Base-by-base conservation (phyloP, 1,140 invertebrate genomes). In the Drosophila ironensis region DNA sequence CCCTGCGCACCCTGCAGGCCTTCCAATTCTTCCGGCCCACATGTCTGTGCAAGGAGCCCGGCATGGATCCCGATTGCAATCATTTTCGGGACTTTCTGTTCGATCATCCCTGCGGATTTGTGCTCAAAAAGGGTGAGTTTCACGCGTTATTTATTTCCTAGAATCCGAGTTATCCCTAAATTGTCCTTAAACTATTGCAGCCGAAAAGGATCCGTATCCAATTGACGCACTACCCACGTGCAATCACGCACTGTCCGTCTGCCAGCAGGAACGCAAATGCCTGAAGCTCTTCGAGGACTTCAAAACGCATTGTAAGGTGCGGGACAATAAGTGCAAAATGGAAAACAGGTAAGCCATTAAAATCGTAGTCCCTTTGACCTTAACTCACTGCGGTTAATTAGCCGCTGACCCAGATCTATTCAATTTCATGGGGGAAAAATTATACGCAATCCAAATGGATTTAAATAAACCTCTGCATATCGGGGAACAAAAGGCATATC, bases 1-100 rank as follows among this genome's bases (percentile, higher is more conserved):
- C 96, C 3, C 92, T 97, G 52, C 92, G 94, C 70, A 97, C 96
- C 17, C 92, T 97, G 46, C 95, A 97, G 92, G 95, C 95, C 41
- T 97, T 97, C 90, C 94, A 95, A 69, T 97, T 96, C 93, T 97
- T 97, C 92, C 94, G 95, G 86, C 96, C 96, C 72, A 97, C 96
- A 68, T 97, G 96, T 90, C 94, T 97, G 74, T 97, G 96, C 91
- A 93, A 94, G 60, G 96, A 97, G 82, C 96, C 96, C 5, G 94
- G 95, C 90, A 93, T 96, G 71, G 96, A 97, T 91, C 96, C 95
- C 59, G 95, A 97, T 78, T 97, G 96, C 90, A 97, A 97, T 92
- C 95, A 94, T 75, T 97, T 97, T 91, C 93, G 95, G 82, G 96
- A 97, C 91, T 97, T 97, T 89, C 92, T 97, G 44, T 97, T 97